Base-by-base conservation (phyloP, 2,113 vertebrate species). In the Cochlearius cochlearius region DNA sequence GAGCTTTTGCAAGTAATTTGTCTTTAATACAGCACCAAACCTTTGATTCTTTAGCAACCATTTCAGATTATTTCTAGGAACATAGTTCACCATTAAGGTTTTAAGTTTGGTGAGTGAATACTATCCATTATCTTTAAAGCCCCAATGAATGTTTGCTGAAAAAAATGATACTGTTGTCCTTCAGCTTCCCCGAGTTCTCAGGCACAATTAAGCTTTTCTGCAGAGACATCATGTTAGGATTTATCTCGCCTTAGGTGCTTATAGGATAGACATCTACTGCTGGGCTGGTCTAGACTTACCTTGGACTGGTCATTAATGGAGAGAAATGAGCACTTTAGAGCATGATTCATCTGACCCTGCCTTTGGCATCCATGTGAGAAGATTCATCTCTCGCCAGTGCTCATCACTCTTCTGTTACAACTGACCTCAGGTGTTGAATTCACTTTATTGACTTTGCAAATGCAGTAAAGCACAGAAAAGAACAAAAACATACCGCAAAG, bases 211-310 rank as follows among this genome's bases (percentile, higher is more conserved):
- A 92, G n/a, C 38, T 80, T 62, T 74, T 92, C 64, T 84, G 8
- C 55, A 69, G 73, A 58, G 32, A 36, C 36, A 56, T 10, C 12
- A 17, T 18, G 41, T 55, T 49, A 76, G 59, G 50, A 86, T 91
- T 94, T 88, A 60, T 77, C 59, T 94, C 59, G 69, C 84, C 64
- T 77, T 41, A 71, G 84, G 27, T 55, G 41, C 71, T 89, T 89
- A 49, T 67, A 45, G 84, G 22, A 41, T 21, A 89, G 94, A 66
- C 80, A 53, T 62, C 58, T 91, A 39, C 68, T 86, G 76, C 95
- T 86, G 87, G 36, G 59, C 56, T 78, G 63, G 76, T 89, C 96
- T 96, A 81, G 90, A 92, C 87, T 94, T 52, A 59, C 56, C 71
- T 88, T 79, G 79, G 22, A 50, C 71, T 55, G 63, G 26, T 66